Evolutionary conservation across 1,140 invertebrate genomes (phyloP), one percentile per base, ranked within the genome.

Genomic region (Caenorhabditis inopinata): DNA sequence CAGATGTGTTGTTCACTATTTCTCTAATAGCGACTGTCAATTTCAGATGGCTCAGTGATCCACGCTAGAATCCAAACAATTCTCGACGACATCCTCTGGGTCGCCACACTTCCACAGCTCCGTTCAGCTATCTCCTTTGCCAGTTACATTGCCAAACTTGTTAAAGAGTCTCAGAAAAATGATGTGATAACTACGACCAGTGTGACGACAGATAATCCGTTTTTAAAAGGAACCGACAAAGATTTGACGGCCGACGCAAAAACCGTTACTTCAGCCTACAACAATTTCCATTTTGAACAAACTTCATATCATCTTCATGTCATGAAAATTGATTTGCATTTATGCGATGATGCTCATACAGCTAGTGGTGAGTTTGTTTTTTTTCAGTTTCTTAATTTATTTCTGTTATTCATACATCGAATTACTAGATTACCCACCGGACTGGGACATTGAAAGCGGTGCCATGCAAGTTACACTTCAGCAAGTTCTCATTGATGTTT

Each of bases 271-370:
- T 68, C 38, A 38, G 62, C 45, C 0, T 79, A 49, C 18, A 47
- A 92, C 21, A 92, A 92, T 79, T 95, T 94, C 90, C 96, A 99
- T 91, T 95, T 99, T 32, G 90, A 94, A 6, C 96, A 98, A 91
- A 98, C 97, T 0, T 98, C 96, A 0, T 97, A 97, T 91, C 97
- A 99, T 90, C 93, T 99, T 87, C 92, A 96, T 78, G 95, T 94
- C 80, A 93, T 95, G 74, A 92, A 94, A 86, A 95, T 99, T 86
- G 95, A 98, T 90, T 91, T 99, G 48, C 96, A 99, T 91, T 92
- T 99, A 42, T 98, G 95, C 89, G 97, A 99, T 90, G 97, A 99
- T 90, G 85, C 86, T 46, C 85, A 85, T 78, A 93, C 93, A 83
- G 94, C 94, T 85, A 74, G 46, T 49, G 90, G 94, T 94, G 76